Evolutionary conservation across 2,797 vertebrate species (phyloP), one percentile per base, ranked within the genome.

Genomic region (Aratinga solstitialis): DNA sequence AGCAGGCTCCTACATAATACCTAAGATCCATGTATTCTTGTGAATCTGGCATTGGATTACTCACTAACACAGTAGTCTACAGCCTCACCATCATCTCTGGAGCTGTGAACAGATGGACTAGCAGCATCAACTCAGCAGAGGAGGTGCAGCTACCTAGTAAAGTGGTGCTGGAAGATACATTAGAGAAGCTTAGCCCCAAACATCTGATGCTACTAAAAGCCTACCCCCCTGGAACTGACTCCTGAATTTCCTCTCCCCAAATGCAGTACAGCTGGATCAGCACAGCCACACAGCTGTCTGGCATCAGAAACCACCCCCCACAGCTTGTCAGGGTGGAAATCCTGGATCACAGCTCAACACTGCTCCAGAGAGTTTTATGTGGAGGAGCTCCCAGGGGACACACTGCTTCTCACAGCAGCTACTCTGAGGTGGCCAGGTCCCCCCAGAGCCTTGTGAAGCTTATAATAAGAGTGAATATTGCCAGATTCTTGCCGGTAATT

Each of bases 221-320:
- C 79, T 89, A 40, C 71, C 63, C 89, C 51, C 23, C 50, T 88
- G 66, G 24, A 78, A 84, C 73, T 54, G 79, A 54, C 87, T 95
- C 91, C 92, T 73, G 79, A 92, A 91, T 96, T 89, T 91, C 90
- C 72, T 77, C 67, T 89, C 72, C 84, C 68, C 78, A 95, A 95
- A 97, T 91, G 76, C 82, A 48, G 54, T 56, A 29, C 95, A 92
- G 95, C 92, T 96, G 95, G 76, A 78, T 78, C 92, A 89, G 94
- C 94, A 95, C 94, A 95, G 85, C 71, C 88, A 88, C 77, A 79
- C 96, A 97, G 95, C 85, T 96, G 92, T 92, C 89, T 92, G 94
- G 69, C 93, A 94, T 94, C 95, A 94, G 74, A 91, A 93, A 84
- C 12, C 71, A 48, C 73, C 80, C 88, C 91, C 83, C 71, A 51